phyloP scores from a whole-genome alignment of 2,113 vertebrate genomes.

The Etheostoma cragini region DNA sequence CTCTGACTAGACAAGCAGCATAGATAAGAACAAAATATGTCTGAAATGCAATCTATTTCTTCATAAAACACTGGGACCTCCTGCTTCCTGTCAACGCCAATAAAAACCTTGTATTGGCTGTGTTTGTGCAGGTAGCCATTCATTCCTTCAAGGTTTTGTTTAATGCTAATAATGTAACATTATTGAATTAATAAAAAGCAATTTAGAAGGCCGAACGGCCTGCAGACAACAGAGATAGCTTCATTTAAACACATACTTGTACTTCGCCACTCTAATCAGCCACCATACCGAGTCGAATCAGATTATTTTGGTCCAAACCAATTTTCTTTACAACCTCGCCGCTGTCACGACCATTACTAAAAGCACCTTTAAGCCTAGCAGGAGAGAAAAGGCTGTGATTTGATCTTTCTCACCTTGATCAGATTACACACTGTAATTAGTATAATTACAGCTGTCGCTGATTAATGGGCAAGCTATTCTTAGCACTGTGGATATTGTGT shows the following conservation, averaged over 20 bases:
- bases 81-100: background rate
- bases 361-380: constrained; percentile 19
- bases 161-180: background rate
- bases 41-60: background rate
- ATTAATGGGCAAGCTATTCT: constrained; percentile 80
- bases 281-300: constrained; percentile 50
- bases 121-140: background rate
- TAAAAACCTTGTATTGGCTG: rapidly evolving
- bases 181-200: constrained; percentile 34
- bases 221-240: constrained; percentile 8
- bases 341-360: constrained; percentile 31
- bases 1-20: background rate
- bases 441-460: constrained; percentile 79
- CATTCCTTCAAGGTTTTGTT: background rate
- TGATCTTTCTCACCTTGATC: constrained; percentile 75
- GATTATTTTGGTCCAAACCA: constrained; percentile 64
- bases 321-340: constrained; percentile 51
- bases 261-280: constrained; percentile 31
- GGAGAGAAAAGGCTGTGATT: constrained; percentile 62
- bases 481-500: constrained; percentile 42
- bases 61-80: background rate
- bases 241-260: constrained; percentile 29
- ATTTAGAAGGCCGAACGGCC: constrained; percentile 12
- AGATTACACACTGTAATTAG: constrained; percentile 78
- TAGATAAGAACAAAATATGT: background rate